Base-by-base conservation (phyloP, 2,797 vertebrate species). In the Petrocephalus schoutedeni region DNA sequence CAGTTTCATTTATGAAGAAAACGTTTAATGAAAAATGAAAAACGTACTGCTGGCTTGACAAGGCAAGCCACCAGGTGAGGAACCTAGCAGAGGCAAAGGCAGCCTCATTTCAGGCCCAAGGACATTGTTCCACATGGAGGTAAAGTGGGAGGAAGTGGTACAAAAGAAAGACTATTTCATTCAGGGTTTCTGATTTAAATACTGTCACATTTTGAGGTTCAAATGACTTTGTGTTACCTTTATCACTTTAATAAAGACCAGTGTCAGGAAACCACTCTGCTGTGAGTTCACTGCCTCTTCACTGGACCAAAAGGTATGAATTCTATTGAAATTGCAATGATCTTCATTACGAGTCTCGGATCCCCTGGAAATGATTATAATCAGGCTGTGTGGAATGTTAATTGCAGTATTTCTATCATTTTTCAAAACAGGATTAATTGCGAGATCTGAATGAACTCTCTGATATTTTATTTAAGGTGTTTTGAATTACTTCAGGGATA, bases 31-130 rank as follows among this genome's bases (percentile, higher is more conserved):
- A 54, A 49, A 53, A 87, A 21, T 19, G 57, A 16, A 32, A 87
- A 12, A 4, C 57, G 36, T 16, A 58, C 57, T 84, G 57, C 21
- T 61, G 8, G 57, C n/a, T 85, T 45, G 59, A 86, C 83, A 80
- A 90, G 88, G n/a, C 1, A 53, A 49, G 54, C 49, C n/a, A 67
- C 77, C 74, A 4, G 28, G 54, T 57, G 14, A 87, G 85, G 53
- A 36, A 67, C 32, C 74, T 86, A 82, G 74, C n/a, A 45, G 74
- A 74, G 58, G 64, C 85, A 88, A 89, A 32, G 32, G 61, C 64
- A 54, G 21, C 82, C 51, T 67, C 67, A 71, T 82, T 89, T 87
- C 71, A 54, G 64, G 1, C 83, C 82, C 2, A 10, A 12, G 45
- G 88, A 86, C 71, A 53, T 36, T 57, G 77, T 16, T 5, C 53